These are phyloP conservation scores for Leptarthrus brevirostris DNA, from an alignment of 2,888 invertebrate genomes.

Conservation along the genomic window DNA sequence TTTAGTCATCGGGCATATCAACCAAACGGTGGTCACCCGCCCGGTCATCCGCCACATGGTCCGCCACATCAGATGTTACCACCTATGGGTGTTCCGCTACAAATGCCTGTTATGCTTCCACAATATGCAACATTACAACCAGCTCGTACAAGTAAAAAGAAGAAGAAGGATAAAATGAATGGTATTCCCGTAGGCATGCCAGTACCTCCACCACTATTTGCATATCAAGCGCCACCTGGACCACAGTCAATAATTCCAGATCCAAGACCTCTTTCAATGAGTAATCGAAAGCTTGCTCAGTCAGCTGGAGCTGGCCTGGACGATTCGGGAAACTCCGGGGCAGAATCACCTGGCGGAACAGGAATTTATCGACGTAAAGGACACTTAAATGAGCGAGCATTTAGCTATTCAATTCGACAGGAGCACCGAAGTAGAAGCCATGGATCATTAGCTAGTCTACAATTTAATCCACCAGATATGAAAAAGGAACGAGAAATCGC, in stretches of 20 bases:
- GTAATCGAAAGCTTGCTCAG: constrained; percentile 74
- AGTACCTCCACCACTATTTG: constrained; percentile 69
- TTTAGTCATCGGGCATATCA: constrained; percentile 66
- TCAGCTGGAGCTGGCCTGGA: constrained; percentile 76
- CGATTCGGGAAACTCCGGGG: constrained; percentile 68
- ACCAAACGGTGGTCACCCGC: constrained; percentile 58
- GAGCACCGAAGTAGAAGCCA: constrained; percentile 93
- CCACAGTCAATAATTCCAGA: constrained; percentile 73
- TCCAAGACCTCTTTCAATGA: constrained; percentile 69
- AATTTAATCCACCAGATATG: constrained; percentile 86
- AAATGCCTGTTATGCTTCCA: constrained; percentile 68
- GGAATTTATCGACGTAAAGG: constrained; percentile 93
- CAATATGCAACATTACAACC: constrained; percentile 75
- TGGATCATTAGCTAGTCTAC: constrained; percentile 89
- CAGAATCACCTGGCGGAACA: constrained; percentile 74
- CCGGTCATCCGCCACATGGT: constrained; percentile 59
- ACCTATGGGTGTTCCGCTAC: constrained; percentile 63
- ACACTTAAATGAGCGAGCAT: constrained; percentile 91
- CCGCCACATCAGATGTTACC: constrained; percentile 63
- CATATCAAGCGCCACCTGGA: constrained; percentile 66
- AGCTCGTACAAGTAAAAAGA: constrained; percentile 70
- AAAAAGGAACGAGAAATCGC: constrained; percentile 93
- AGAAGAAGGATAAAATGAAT: constrained; percentile 67
- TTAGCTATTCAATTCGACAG: constrained; percentile 93
- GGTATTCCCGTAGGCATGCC: constrained; percentile 68